phyloP scores from a whole-genome alignment of 2,113 vertebrate genomes.

The Syngnathus typhle region DNA sequence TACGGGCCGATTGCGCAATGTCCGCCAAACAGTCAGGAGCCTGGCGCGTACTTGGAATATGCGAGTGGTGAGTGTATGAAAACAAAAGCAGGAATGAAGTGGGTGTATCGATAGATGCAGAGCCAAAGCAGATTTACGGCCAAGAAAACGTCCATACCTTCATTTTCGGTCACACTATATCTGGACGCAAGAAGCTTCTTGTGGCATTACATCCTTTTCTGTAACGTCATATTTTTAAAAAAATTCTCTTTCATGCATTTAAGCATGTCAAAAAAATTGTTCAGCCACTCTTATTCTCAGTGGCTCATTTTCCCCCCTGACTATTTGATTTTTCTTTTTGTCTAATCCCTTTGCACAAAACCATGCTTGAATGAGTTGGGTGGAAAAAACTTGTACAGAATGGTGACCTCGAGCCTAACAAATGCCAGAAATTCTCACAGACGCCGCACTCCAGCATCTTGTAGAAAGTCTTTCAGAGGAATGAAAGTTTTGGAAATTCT shows the following conservation, averaged over 20 bases:
- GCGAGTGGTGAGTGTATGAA: slow-evolving; percentile 25
- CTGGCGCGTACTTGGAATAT: background rate
- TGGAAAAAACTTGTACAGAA: too few relatives aligned
- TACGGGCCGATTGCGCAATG: background rate
- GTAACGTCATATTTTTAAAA: background rate
- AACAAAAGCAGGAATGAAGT: slow-evolving; percentile 13
- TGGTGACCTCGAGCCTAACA: too few relatives aligned
- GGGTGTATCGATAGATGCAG: slow-evolving; percentile 41
- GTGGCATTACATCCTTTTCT: background rate
- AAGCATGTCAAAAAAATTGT: background rate
- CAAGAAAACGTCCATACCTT: slow-evolving; percentile 41
- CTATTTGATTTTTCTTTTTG: too few relatives aligned
- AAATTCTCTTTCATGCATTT: background rate
- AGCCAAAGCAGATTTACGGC: slow-evolving; percentile 45
- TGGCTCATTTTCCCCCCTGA: too few relatives aligned
- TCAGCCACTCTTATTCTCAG: too few relatives aligned
- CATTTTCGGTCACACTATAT: slow-evolving; percentile 20
- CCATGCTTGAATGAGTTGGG: too few relatives aligned
- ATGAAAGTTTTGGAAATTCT: too few relatives aligned
- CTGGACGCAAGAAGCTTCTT: background rate
- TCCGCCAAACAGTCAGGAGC: slow-evolving; percentile 2
- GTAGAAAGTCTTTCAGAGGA: too few relatives aligned
- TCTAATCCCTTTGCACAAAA: too few relatives aligned
- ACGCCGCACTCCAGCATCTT: too few relatives aligned
- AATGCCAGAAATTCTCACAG: too few relatives aligned